A percentile compares a stretch with the other conserved stretches of the same genome.
phyloP scores from a whole-genome alignment of 2,888 invertebrate genomes.

The Gasteruption jaculator region DNA sequence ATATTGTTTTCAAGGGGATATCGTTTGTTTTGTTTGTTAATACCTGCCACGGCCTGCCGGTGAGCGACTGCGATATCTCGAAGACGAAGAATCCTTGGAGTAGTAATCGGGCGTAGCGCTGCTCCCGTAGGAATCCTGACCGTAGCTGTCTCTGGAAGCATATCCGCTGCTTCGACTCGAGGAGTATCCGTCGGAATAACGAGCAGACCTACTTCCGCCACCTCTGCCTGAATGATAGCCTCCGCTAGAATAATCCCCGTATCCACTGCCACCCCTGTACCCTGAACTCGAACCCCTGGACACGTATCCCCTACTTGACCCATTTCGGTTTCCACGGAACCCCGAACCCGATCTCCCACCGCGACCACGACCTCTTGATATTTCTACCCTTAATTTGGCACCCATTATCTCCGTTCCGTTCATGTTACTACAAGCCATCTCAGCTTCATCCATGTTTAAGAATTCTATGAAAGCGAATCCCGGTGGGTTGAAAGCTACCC shows the following conservation, averaged over 20 bases:
- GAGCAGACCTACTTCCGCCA: slow-evolving; percentile 41
- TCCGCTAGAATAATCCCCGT: slow-evolving; percentile 49
- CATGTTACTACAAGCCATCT: slow-evolving; percentile 82
- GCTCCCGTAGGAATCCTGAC: slow-evolving; percentile 44
- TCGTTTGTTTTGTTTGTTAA: slow-evolving; percentile 24
- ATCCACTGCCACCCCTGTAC: slow-evolving; percentile 55
- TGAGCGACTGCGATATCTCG: slow-evolving; percentile 55
- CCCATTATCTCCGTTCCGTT: slow-evolving; percentile 86
- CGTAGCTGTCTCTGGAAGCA: slow-evolving; percentile 44
- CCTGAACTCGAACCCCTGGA: slow-evolving; percentile 48
- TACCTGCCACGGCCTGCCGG: slow-evolving; percentile 57
- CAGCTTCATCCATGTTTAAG: slow-evolving; percentile 82
- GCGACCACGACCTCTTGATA: slow-evolving; percentile 76
- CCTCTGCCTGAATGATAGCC: slow-evolving; percentile 47
- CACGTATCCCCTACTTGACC: slow-evolving; percentile 52
- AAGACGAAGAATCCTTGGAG: slow-evolving; percentile 50
- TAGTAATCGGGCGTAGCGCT: slow-evolving; percentile 44
- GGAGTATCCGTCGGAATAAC: slow-evolving; percentile 47
- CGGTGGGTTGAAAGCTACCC: slow-evolving; percentile 92
- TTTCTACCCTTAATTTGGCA: slow-evolving; percentile 82
- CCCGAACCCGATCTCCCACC: slow-evolving; percentile 63
- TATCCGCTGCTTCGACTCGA: slow-evolving; percentile 46
- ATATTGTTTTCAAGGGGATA: no score
- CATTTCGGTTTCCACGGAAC: slow-evolving; percentile 58
- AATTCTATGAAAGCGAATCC: slow-evolving; percentile 94